Percentiles rank a stretch among this genome's conserved stretches.
These are phyloP conservation scores for Crossocerus cetratus DNA, from an alignment of 2,888 invertebrate species.

Conservation along the genomic window DNA sequence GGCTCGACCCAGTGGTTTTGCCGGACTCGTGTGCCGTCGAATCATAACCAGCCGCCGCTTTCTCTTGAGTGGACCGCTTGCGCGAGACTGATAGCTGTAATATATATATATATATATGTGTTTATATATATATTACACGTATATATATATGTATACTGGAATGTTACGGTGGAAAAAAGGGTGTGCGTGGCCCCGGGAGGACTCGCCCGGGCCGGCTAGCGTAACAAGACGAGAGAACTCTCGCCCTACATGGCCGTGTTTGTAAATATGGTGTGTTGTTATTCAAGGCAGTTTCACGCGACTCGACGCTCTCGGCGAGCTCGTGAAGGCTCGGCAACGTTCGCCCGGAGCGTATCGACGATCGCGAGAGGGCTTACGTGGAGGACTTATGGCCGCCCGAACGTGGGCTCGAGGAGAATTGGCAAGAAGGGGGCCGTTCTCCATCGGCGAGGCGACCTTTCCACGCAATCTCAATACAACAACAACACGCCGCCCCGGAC, in stretches of 20 bases:
- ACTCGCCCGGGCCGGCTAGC: constrained; percentile 7
- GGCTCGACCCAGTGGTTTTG: background rate
- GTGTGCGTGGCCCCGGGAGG: constrained; percentile 9
- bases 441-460: background rate
- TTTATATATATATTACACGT: too few species aligned
- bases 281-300: constrained; percentile 38
- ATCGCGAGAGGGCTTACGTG: constrained; percentile 56
- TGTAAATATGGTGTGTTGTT: constrained; percentile 71
- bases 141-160: background rate
- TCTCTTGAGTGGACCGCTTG: background rate
- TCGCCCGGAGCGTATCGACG: constrained; percentile 62
- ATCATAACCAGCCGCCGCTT: background rate
- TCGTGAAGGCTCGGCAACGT: constrained; percentile 65
- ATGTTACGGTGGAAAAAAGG: background rate
- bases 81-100: background rate
- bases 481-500: constrained; percentile 3
- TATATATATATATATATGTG: background rate
- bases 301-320: constrained; percentile 21
- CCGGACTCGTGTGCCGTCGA: background rate
- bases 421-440: background rate
- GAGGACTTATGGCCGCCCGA: constrained; percentile 48
- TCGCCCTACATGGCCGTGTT: constrained; percentile 72
- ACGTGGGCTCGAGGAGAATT: constrained; percentile 12
- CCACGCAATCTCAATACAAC: constrained; percentile 12
- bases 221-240: constrained; percentile 66